These are phyloP conservation scores for Furcula furcula DNA, from an alignment of 2,888 invertebrate genomes.

Conservation along the genomic window DNA sequence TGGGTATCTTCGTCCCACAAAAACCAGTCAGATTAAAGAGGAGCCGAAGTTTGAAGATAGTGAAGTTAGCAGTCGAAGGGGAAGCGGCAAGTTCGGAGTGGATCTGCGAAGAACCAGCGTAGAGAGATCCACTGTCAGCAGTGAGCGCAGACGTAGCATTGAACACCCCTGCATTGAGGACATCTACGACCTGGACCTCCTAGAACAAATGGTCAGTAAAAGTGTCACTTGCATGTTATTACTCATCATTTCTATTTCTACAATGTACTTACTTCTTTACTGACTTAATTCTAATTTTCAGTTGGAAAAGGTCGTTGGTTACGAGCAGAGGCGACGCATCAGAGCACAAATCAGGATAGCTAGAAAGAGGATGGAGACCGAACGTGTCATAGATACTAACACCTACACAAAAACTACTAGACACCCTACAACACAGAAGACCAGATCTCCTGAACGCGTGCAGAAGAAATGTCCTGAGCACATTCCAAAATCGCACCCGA, in stretches of 20 bases:
- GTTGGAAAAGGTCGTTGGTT: slow-evolving; percentile 88
- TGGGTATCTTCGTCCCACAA: slow-evolving; percentile 61
- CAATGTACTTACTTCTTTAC: slow-evolving; percentile 29
- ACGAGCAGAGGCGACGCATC: slow-evolving; percentile 89
- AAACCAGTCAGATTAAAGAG: slow-evolving; percentile 64
- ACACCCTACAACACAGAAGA: slow-evolving; percentile 28
- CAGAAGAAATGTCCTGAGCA: slow-evolving; percentile 42
- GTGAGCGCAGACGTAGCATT: slow-evolving; percentile 70
- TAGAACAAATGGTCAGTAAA: slow-evolving; percentile 86
- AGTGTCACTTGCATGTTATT: slow-evolving; percentile 33
- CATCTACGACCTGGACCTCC: slow-evolving; percentile 85
- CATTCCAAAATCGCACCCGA: slow-evolving; percentile 34
- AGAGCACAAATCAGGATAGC: slow-evolving; percentile 89
- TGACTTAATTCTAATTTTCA: slow-evolving; percentile 60
- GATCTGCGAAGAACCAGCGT: slow-evolving; percentile 83
- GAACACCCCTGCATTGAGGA: slow-evolving; percentile 85
- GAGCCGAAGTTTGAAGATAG: slow-evolving; percentile 57
- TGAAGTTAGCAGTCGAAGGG: slow-evolving; percentile 74
- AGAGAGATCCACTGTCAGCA: slow-evolving; percentile 69
- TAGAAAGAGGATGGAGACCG: slow-evolving; percentile 84
- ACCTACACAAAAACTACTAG: slow-evolving; percentile 44
- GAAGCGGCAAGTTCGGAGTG: slow-evolving; percentile 86
- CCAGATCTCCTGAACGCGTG: slow-evolving; percentile 46
- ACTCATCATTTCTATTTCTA: slow-evolving; percentile 25
- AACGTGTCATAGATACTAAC: slow-evolving; percentile 42